Evolutionary conservation across 2,797 vertebrate species (phyloP).

Genomic region (Phataginus tricuspis): DNA sequence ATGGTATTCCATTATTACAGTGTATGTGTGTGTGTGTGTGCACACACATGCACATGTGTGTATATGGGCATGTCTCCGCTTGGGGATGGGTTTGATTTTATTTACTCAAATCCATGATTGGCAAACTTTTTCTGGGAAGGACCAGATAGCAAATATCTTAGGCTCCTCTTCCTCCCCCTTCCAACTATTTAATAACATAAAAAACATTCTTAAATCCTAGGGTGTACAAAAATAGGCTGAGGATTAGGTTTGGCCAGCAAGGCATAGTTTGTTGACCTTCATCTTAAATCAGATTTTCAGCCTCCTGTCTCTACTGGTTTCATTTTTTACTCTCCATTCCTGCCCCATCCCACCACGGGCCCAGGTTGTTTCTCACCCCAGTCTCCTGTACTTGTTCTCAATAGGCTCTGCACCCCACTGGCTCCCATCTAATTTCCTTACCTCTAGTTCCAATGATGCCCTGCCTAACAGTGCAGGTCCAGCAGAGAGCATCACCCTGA

Average conservation of each 20-base stretch:
- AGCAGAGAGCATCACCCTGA: background rate
- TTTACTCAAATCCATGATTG: background rate
- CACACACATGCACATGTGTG: rapidly evolving
- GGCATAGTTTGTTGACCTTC: background rate
- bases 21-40: background rate
- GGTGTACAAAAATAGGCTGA: constrained; percentile 3
- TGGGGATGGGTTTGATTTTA: background rate
- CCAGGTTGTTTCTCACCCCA: background rate
- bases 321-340: background rate
- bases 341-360: background rate
- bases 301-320: background rate
- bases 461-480: background rate
- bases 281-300: background rate
- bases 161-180: background rate
- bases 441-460: background rate
- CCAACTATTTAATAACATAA: background rate
- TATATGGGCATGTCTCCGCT: background rate
- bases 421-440: background rate
- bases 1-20: background rate
- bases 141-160: background rate
- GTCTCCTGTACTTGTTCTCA: background rate
- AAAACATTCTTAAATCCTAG: background rate
- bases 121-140: background rate
- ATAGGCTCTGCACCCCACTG: background rate
- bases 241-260: background rate